phyloP scores from a whole-genome alignment of 2,113 vertebrate species.

The Pygoscelis adeliae region DNA sequence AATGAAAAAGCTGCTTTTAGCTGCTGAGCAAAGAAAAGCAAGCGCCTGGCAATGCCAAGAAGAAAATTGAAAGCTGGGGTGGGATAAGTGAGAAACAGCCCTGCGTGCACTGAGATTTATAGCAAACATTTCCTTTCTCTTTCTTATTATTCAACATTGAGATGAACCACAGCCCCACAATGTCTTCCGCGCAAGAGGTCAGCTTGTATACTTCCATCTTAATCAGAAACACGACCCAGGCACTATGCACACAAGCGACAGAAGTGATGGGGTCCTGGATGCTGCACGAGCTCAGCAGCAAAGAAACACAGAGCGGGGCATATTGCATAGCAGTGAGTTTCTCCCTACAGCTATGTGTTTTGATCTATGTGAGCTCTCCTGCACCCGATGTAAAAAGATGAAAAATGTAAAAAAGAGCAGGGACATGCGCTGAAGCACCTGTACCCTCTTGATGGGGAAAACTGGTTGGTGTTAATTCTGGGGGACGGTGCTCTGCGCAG shows the following conservation, averaged over 20 bases:
- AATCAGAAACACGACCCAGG: neutral
- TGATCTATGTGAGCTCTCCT: neutral
- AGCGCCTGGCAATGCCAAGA: constrained; percentile 29
- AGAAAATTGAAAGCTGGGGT: constrained; percentile 54
- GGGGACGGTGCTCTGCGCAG: neutral
- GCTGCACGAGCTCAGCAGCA: neutral
- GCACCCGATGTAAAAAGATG: neutral
- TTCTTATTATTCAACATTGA: constrained; percentile 54
- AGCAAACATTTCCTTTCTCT: constrained; percentile 45
- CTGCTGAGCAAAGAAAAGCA: constrained; percentile 49
- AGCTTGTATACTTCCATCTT: neutral
- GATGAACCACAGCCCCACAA: constrained; percentile 12
- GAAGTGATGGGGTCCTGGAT: neutral
- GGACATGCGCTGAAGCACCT: neutral
- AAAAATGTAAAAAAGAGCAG: neutral
- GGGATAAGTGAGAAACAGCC: constrained; percentile 22
- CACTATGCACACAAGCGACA: neutral
- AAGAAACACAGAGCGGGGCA: fast-evolving
- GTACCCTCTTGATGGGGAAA: neutral
- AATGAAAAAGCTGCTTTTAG: constrained; percentile 66
- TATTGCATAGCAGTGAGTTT: neutral
- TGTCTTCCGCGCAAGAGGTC: neutral
- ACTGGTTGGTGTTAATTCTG: neutral
- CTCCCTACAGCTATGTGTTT: neutral
- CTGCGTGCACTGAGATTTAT: constrained; percentile 3